A percentile compares a stretch with the other conserved stretches of the same genome.
Evolutionary conservation across 2,888 invertebrate species (phyloP).

Genomic region (Synergus gifuensis): DNA sequence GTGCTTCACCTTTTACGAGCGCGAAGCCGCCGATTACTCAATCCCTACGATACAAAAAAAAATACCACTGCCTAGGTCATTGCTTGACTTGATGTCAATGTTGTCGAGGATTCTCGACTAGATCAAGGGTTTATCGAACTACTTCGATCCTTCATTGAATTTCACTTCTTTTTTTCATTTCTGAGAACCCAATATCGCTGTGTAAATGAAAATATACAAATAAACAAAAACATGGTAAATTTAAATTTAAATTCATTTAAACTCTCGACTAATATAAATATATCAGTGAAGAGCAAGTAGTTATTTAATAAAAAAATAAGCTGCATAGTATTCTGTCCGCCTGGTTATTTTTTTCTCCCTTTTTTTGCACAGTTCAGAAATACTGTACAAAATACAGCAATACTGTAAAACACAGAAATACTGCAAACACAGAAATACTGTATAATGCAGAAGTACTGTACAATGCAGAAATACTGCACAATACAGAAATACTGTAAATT

Average conservation of each 20-base stretch:
- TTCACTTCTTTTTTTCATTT: background rate
- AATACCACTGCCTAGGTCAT: conserved; percentile 53
- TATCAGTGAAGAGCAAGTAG: background rate
- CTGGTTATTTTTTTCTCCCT: no score
- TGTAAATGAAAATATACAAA: background rate
- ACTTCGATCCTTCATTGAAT: background rate
- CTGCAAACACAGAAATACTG: background rate
- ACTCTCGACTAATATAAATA: background rate
- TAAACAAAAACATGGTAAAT: background rate
- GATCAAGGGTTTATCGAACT: conserved; percentile 6
- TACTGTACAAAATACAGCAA: no score
- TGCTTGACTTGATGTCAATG: conserved; percentile 44
- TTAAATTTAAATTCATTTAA: background rate
- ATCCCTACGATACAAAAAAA: conserved; percentile 52
- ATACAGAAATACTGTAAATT: background rate
- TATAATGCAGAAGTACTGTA: background rate
- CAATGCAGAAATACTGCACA: background rate
- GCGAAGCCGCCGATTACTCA: conserved; percentile 60
- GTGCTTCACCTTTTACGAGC: conserved; percentile 62
- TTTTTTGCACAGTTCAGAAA: no score
- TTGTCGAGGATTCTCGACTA: conserved; percentile 10
- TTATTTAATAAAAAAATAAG: background rate
- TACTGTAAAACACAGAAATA: background rate
- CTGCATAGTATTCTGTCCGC: background rate
- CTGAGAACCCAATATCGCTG: background rate